Evolutionary conservation across 2,797 vertebrate genomes (phyloP), one percentile per base, ranked within the genome.

Genomic region (Arvicola amphibius): DNA sequence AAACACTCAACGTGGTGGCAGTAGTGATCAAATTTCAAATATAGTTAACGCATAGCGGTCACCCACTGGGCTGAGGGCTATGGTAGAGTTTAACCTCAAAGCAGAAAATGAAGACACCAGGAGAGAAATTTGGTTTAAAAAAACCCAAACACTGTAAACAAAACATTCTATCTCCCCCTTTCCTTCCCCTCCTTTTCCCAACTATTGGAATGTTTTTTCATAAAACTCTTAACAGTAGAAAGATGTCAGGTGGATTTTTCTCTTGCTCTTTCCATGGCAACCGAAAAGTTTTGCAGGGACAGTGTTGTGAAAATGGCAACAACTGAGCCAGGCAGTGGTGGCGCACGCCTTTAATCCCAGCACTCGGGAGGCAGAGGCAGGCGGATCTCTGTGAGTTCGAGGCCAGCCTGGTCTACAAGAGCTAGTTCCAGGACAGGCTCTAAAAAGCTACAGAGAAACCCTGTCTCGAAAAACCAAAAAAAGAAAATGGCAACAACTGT

Each of bases 171-270:
- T 21, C 56, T 56, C 59, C 37, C 3, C 2, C 9, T 25, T 12
- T 29, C 37, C 25, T n/a, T 9, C 34, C 61, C 13, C 10, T 5
- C 21, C 21, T 23, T 59, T 2, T 21, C 59, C 65, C 34, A 53
- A 73, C 91, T 95, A 80, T 76, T 85, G 19, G 37, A 86, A 90
- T 40, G 17, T 80, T 95, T 94, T 94, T 96, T 74, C 59, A 56
- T 53, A 87, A 85, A 92, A 88, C 29, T 93, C 40, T 85, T 51
- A 94, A 92, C 25, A 74, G 1, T 23, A 14, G 37, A 92, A 78
- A 88, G 9, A 76, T 40, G n/a, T n/a, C 29, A 92, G 67, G 59
- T 90, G 56, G 85, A 81, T 27, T 92, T 71, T 83, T 80, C 40
- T 88, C 40, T 69, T 88, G 23, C 51, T 46, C 17, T 86, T 95